phyloP scores from a whole-genome alignment of 2,888 invertebrate genomes.

The Polia nebulosa region DNA sequence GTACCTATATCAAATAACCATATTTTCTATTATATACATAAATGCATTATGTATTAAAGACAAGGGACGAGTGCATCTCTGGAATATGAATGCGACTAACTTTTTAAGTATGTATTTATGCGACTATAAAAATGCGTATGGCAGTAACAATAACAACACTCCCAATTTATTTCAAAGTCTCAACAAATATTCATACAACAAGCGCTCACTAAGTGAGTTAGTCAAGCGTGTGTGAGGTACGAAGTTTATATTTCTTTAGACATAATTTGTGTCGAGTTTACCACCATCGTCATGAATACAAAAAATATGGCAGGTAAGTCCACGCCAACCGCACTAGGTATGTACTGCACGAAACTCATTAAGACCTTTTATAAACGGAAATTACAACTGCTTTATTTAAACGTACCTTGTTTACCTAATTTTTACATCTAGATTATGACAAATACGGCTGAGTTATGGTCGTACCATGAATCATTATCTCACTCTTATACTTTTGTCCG shows the following conservation, averaged over 20 bases:
- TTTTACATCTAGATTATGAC: slow-evolving; percentile 58
- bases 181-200: slow-evolving; percentile 24
- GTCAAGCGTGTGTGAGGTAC: slow-evolving; percentile 35
- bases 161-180: slow-evolving; percentile 38
- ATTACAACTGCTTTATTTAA: slow-evolving; percentile 23
- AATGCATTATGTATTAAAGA: slow-evolving; percentile 77
- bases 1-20: slow-evolving; percentile 78
- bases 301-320: slow-evolving; percentile 49
- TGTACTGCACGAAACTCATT: slow-evolving; percentile 21
- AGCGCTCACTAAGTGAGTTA: slow-evolving; percentile 30
- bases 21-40: slow-evolving; percentile 71
- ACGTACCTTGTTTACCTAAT: slow-evolving; percentile 43
- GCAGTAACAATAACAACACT: slow-evolving; percentile 38
- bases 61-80: slow-evolving; percentile 72
- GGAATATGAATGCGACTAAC: slow-evolving; percentile 63
- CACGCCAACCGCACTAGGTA: slow-evolving; percentile 3
- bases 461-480: slow-evolving; percentile 4
- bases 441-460: slow-evolving; percentile 30
- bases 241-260: slow-evolving; percentile 51
- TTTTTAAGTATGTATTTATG: slow-evolving; percentile 58
- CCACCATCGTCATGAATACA: slow-evolving; percentile 60
- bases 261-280: slow-evolving; percentile 51
- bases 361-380: slow-evolving; percentile 45
- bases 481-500: neutral
- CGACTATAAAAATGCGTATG: slow-evolving; percentile 25